phyloP scores from a whole-genome alignment of 2,797 vertebrate species.

The Coilia nasus region DNA sequence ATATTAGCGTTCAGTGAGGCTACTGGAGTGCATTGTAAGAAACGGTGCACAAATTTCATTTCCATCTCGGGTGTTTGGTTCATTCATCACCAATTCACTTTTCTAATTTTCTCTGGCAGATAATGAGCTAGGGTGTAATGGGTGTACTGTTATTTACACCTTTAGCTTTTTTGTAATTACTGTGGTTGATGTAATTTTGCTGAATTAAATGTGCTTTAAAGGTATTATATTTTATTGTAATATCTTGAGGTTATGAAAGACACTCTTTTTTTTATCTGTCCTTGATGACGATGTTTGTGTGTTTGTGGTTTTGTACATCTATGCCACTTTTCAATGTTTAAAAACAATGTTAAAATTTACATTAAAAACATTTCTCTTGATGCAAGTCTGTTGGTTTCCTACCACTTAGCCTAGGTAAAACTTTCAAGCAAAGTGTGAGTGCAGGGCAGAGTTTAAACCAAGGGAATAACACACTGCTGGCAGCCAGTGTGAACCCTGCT shows the following conservation, averaged over 20 bases:
- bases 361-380: too few relatives aligned
- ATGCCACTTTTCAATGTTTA: too few relatives aligned
- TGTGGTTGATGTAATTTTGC: neutral
- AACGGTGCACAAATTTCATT: neutral
- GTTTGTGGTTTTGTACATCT: too few relatives aligned
- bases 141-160: neutral
- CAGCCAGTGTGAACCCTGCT: too few relatives aligned
- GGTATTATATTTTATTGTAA: neutral
- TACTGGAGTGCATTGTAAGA: neutral
- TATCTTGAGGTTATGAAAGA: neutral
- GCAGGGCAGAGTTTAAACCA: neutral
- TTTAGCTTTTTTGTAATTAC: neutral
- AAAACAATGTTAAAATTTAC: too few relatives aligned
- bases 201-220: neutral
- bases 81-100: neutral
- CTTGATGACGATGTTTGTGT: neutral
- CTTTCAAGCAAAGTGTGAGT: too few relatives aligned
- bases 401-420: too few relatives aligned
- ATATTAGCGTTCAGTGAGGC: neutral
- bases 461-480: too few relatives aligned
- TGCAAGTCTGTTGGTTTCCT: too few relatives aligned
- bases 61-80: neutral
- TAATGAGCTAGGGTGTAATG: neutral
- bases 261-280: neutral
- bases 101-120: too few relatives aligned